These are phyloP conservation scores for Melinaea marsaeus DNA, from an alignment of 2,888 invertebrate genomes.

Conservation along the genomic window DNA sequence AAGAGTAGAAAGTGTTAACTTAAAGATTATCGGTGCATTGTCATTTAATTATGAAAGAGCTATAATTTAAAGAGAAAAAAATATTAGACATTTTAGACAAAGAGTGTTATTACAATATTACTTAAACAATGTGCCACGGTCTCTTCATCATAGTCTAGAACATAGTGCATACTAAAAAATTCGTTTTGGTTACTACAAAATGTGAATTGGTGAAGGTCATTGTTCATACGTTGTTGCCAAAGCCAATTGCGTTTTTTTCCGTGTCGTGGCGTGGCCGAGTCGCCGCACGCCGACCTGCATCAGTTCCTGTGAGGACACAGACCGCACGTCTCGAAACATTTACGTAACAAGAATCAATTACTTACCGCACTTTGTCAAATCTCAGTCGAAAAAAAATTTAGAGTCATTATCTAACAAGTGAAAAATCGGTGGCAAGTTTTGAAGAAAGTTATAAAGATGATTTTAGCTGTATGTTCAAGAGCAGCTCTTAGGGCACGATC, in stretches of 20 bases:
- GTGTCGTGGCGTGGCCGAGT: conserved; percentile 32
- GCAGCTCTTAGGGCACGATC: conserved; percentile 81
- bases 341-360: conserved; percentile 42
- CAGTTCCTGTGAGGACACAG: conserved; percentile 22
- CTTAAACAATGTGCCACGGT: neutral
- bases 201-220: conserved; percentile 59
- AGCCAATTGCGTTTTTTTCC: conserved; percentile 39
- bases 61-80: neutral
- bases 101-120: neutral
- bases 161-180: conserved; percentile 7
- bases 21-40: neutral
- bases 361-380: conserved; percentile 11
- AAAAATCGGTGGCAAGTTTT: neutral
- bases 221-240: conserved; percentile 30
- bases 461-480: conserved; percentile 42
- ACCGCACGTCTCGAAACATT: conserved; percentile 35
- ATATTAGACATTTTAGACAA: neutral
- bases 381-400: neutral
- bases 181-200: conserved; percentile 63
- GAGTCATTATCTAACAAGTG: neutral
- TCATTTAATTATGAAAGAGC: neutral
- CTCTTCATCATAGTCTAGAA: conserved; percentile 3
- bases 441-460: conserved; percentile 27
- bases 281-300: conserved; percentile 5
- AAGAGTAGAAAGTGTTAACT: neutral